phyloP scores from a whole-genome alignment of 2,113 vertebrate genomes.

The Labrus mixtus region DNA sequence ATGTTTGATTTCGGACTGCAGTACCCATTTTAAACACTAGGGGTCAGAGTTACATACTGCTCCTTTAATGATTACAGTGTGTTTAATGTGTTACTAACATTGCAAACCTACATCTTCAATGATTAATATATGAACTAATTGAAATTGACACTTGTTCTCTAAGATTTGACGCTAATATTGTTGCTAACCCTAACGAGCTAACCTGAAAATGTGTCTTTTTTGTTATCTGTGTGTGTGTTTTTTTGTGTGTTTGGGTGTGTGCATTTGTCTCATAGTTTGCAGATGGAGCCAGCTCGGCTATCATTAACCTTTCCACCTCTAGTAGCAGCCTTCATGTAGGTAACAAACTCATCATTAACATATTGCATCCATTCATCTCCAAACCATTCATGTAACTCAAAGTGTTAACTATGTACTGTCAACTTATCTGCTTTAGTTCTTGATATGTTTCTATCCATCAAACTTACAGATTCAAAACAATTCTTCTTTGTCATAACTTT shows the following conservation, averaged over 20 bases:
- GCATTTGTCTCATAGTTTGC: conserved; percentile 66
- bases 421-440: neutral
- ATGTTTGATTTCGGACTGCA: too few species aligned
- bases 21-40: too few species aligned
- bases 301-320: conserved; percentile 91
- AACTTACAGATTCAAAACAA: too few species aligned
- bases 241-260: conserved; percentile 8
- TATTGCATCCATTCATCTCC: conserved; percentile 21
- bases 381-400: neutral
- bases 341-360: conserved; percentile 77
- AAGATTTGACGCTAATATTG: conserved; percentile 3
- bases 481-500: neutral
- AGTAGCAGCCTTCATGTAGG: conserved; percentile 91
- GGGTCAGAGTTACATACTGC: too few species aligned
- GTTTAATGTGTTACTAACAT: neutral
- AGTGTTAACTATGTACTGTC: neutral
- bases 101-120: neutral
- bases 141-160: too few species aligned
- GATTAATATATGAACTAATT: neutral
- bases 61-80: too few species aligned
- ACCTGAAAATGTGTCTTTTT: conserved; percentile 41
- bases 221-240: conserved; percentile 24
- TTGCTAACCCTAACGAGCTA: conserved; percentile 52
- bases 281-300: conserved; percentile 88
- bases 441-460: neutral